A percentile compares a stretch with the other conserved stretches of the same genome.
Evolutionary conservation across 1,140 invertebrate species (phyloP).

Genomic region (Papilio polyxenes): DNA sequence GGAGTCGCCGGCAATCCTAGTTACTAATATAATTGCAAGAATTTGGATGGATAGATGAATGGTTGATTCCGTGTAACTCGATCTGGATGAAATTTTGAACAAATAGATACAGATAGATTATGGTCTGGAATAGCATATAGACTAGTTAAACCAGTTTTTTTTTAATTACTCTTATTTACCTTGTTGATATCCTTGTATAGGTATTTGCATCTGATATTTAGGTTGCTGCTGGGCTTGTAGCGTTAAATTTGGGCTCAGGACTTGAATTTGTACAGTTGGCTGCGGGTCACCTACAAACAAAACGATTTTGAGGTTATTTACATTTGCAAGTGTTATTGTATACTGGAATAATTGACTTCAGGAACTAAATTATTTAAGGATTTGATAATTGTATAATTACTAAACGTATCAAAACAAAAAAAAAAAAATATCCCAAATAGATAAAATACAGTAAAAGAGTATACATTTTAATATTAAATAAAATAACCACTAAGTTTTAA

Average conservation of each 20-base stretch:
- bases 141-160: neutral
- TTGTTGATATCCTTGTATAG: slow-evolving; percentile 83
- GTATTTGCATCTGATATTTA: slow-evolving; percentile 88
- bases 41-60: neutral
- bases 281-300: slow-evolving; percentile 82
- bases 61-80: neutral
- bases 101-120: neutral
- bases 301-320: neutral
- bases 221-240: slow-evolving; percentile 82
- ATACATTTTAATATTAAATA: too few relatives aligned
- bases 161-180: slow-evolving; percentile 49
- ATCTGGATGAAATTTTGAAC: neutral
- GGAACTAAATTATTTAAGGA: too few relatives aligned
- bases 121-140: neutral
- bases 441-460: too few relatives aligned
- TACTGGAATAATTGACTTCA: too few relatives aligned
- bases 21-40: neutral
- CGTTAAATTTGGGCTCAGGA: slow-evolving; percentile 83
- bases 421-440: too few relatives aligned
- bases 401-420: too few relatives aligned
- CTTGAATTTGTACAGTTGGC: slow-evolving; percentile 89
- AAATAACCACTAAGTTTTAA: too few relatives aligned
- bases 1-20: too few relatives aligned
- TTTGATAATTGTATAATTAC: too few relatives aligned
- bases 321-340: neutral